Base-by-base conservation (phyloP, 37 sponge, comb jelly and placozoan genomes). In the Tethya wilhelma region DNA sequence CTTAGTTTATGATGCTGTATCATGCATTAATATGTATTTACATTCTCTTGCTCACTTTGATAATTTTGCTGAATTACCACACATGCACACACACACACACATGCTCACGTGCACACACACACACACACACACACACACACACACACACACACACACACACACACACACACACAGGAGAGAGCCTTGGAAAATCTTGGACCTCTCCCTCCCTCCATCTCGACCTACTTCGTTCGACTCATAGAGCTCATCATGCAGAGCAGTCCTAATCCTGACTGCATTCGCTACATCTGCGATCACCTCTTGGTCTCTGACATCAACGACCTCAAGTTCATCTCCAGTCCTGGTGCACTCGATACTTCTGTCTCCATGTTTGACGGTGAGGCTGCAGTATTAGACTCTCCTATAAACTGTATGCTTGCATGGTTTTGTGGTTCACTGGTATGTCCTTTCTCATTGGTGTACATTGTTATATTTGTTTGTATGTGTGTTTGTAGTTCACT, bases 231-330 rank as follows among this genome's bases (percentile, higher is more conserved):
- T 12, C 82, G 82, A 33, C 77, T 93, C 46, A 25, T 88, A 4
- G 67, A 74, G 74, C 65, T 67, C 11, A 78, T 93, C 53, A 20
- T 87, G 6, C 86, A 89, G 7, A 55, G 37, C 58, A 89, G 89
- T 25, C 93, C 89, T 23, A 41, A 66, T 19, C 25, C 53, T 22
- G 86, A 79, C 30, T 80, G 89, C 38, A 86, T 93, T 53, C 30
- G 58, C 46, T 56, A 81, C 53, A 56, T 93, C 62, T 85, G 89
- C 41, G 73, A 77, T 38, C 89, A 93, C 65, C 81, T 93, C 40
- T 74, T 93, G 4, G 81, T 93, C 39, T 81, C 89, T 1, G 86
- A 88, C 14, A 44, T 93, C 46, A 93, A 93, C 59, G 80, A 74
- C 4, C 62, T 85, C 70, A 88, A 88, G 31, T 73, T 77, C 28